These are phyloP conservation scores for Ornithoptera alexandrae DNA, from an alignment of 2,888 invertebrate species.

Conservation along the genomic window DNA sequence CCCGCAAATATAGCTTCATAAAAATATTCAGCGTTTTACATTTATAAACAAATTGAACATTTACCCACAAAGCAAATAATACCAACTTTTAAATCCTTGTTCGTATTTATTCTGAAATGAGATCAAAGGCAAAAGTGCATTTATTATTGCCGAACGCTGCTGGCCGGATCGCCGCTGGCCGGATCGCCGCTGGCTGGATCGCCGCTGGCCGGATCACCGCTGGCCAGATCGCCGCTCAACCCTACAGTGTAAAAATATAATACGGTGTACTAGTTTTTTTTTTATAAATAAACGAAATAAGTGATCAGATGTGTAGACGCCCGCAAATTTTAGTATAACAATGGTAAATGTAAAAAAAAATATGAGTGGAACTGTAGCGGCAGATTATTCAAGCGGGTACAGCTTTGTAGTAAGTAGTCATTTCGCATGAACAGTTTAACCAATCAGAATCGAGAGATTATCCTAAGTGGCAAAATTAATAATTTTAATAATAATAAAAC, in stretches of 20 bases:
- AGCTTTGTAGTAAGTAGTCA: constrained; percentile 41
- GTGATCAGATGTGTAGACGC: constrained; percentile 30
- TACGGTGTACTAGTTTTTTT: neutral
- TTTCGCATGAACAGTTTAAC: constrained; percentile 36
- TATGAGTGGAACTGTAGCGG: constrained; percentile 37
- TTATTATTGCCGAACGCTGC: constrained; percentile 7
- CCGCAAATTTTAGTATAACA: constrained; percentile 39
- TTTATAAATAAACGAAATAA: constrained; percentile 31
- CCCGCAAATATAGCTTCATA: neutral
- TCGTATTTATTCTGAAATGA: constrained; percentile 16
- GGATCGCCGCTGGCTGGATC: neutral
- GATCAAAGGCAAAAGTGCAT: constrained; percentile 27
- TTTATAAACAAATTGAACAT: constrained; percentile 24
- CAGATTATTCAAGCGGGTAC: constrained; percentile 39
- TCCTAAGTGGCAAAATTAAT: too few species aligned
- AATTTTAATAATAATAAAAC: too few species aligned
- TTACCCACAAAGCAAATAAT: constrained; percentile 18
- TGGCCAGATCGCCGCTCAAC: neutral
- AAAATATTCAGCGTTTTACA: constrained; percentile 14
- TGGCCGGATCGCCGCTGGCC: neutral
- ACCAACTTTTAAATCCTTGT: constrained; percentile 23
- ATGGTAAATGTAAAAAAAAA: constrained; percentile 40
- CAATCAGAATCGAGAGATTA: too few species aligned
- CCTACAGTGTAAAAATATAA: constrained; percentile 10
- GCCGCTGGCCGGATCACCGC: too few species aligned